Evolutionary conservation across 1,140 invertebrate species (phyloP), one percentile per base, ranked within the genome.

Genomic region (Euura saliciscinereae): DNA sequence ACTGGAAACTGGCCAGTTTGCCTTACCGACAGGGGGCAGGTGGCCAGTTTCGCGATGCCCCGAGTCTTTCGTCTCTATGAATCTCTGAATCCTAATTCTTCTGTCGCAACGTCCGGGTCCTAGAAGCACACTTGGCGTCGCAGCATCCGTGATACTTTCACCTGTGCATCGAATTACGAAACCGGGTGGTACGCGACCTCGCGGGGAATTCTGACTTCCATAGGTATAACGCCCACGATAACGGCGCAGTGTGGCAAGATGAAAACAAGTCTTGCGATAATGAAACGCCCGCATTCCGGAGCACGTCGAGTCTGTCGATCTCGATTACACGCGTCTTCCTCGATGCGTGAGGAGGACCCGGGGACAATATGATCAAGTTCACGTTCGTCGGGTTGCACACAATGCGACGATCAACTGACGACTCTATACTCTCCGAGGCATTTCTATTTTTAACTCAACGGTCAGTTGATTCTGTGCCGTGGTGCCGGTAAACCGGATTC

Each of bases 371-470:
- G 51, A n/a, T 59, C 51, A 59, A 59, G 51, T 59, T 59, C 51
- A 59, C 13, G 51, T 11, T 59, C 51, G 13, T 59, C 51, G 51
- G 51, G 8, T 3, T 59, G 3, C 28, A 28, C 28, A 28, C 28
- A 28, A 28, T 28, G 28, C 28, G 28, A 28, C 28, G 28, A 28
- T 28, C 28, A 1, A 28, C 28, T 28, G 28, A 28, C 28, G 28
- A 28, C 28, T 28, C 28, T 28, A 28, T 28, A 28, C 28, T 28
- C 28, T 28, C 28, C 28, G 28, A 28, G 28, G 28, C 0, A 28
- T 59, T 59, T 59, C 51, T 59, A 59, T 59, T 59, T 59, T 59
- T 59, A 59, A 59, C 51, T 59, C 13, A 59, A 59, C 51, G 51
- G 51, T 59, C 51, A 59, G 8, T 59, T 8, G 13, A 59, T 59